phyloP scores from a whole-genome alignment of 1,140 invertebrate genomes.

The Drosophila lacteicornis region DNA sequence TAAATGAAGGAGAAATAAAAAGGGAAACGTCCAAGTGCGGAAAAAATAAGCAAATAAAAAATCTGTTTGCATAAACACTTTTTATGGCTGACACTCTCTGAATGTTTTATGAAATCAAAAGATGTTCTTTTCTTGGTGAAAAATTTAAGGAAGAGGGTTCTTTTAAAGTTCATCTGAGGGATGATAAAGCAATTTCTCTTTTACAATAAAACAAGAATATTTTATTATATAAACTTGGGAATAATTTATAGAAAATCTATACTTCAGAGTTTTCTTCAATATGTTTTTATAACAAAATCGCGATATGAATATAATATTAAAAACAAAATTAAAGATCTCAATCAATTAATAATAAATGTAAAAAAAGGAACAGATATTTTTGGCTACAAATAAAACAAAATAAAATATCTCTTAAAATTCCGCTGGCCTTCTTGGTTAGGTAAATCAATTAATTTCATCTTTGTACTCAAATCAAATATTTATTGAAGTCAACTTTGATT shows the following conservation, averaged over 20 bases:
- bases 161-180: neutral
- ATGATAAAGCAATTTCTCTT: neutral
- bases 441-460: slow-evolving; percentile 19
- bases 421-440: neutral
- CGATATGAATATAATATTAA: too few species aligned
- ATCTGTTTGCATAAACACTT: slow-evolving; percentile 13
- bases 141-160: too few species aligned
- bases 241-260: neutral
- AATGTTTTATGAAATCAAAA: slow-evolving; percentile 7
- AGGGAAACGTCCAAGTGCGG: neutral
- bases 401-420: neutral
- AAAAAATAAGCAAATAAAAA: slow-evolving; percentile 22
- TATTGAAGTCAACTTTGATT: slow-evolving; percentile 24
- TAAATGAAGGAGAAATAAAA: slow-evolving; percentile 21
- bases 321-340: too few species aligned
- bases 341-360: neutral
- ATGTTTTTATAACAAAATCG: too few species aligned
- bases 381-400: too few species aligned
- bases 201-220: neutral
- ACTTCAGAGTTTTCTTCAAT: neutral
- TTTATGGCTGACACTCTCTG: slow-evolving; percentile 5
- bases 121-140: neutral
- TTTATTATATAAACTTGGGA: neutral
- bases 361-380: neutral
- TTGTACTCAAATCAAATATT: neutral